phyloP scores from a whole-genome alignment of 2,888 invertebrate genomes.

The Hydrotaea diabolus region DNA sequence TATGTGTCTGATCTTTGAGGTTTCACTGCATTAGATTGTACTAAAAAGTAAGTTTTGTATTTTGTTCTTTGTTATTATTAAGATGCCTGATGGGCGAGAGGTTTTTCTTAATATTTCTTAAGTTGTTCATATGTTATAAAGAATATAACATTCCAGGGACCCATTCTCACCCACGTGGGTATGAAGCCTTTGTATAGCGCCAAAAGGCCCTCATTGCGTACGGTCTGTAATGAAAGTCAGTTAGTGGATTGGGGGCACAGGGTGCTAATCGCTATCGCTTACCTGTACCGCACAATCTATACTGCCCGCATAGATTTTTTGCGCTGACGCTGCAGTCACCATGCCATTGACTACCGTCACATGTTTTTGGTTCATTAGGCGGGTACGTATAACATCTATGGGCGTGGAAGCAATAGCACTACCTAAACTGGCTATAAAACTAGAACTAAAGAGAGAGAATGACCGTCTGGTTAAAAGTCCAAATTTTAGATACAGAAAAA shows the following conservation, averaged over 20 bases:
- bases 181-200: slow-evolving; percentile 97
- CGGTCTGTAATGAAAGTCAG: slow-evolving; percentile 83
- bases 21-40: slow-evolving; percentile 57
- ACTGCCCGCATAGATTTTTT: slow-evolving; percentile 89
- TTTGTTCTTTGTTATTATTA: slow-evolving; percentile 49
- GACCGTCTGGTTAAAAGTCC: too few species aligned
- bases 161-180: slow-evolving; percentile 97
- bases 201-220: slow-evolving; percentile 91
- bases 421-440: slow-evolving; percentile 94
- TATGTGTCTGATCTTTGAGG: slow-evolving; percentile 50
- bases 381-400: slow-evolving; percentile 95
- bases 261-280: slow-evolving; percentile 68
- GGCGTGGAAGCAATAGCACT: slow-evolving; percentile 97
- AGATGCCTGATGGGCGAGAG: not conserved
- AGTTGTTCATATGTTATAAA: slow-evolving; percentile 96
- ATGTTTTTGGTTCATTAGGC: slow-evolving; percentile 95
- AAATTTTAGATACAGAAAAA: too few species aligned
- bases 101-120: slow-evolving; percentile 77
- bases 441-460: slow-evolving; percentile 84
- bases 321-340: slow-evolving; percentile 75
- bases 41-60: slow-evolving; percentile 43
- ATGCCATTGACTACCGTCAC: slow-evolving; percentile 80
- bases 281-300: slow-evolving; percentile 91
- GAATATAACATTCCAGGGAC: slow-evolving; percentile 98
- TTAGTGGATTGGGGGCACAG: not conserved